These are phyloP conservation scores for Drosophila ogumai DNA, from an alignment of 1,140 invertebrate genomes.

Conservation along the genomic window DNA sequence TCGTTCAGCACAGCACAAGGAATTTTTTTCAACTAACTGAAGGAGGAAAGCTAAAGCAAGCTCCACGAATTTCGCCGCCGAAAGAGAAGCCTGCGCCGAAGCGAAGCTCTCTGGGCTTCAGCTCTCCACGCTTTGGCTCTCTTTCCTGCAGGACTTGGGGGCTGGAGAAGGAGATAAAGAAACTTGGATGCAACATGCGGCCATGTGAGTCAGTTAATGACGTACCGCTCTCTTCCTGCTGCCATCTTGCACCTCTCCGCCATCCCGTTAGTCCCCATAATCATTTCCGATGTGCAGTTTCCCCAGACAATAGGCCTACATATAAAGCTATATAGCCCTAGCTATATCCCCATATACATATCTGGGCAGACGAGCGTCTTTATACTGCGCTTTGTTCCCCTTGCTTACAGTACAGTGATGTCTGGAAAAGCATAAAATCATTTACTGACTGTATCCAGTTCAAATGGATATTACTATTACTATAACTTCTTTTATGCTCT, in stretches of 20 bases:
- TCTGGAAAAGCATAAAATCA: no score
- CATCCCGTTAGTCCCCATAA: constrained; percentile 30
- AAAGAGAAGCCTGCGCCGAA: constrained; percentile 38
- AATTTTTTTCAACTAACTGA: constrained; percentile 73
- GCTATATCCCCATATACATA: constrained; percentile 16
- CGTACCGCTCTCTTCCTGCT: constrained; percentile 20
- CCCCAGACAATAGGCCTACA: constrained; percentile 72
- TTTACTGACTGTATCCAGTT: background rate
- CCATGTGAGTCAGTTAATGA: constrained; percentile 73
- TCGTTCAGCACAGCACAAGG: constrained; percentile 64
- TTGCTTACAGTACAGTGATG: constrained; percentile 19
- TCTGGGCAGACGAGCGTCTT: constrained; percentile 35
- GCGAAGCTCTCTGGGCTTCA: background rate
- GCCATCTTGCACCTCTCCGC: background rate
- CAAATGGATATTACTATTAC: background rate
- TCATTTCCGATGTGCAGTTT: constrained; percentile 76
- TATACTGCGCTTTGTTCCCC: constrained; percentile 49
- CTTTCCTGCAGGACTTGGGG: constrained; percentile 47
- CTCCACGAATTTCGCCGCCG: constrained; percentile 31
- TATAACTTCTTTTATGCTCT: background rate
- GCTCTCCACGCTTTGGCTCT: background rate
- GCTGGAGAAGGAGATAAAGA: constrained; percentile 9
- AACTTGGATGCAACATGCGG: constrained; percentile 73
- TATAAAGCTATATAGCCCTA: constrained; percentile 24
- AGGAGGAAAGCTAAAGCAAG: constrained; percentile 48